Percentiles rank a stretch among this genome's conserved stretches.
Evolutionary conservation across 2,797 vertebrate species (phyloP).

Genomic region (Pantherophis vulpinus): DNA sequence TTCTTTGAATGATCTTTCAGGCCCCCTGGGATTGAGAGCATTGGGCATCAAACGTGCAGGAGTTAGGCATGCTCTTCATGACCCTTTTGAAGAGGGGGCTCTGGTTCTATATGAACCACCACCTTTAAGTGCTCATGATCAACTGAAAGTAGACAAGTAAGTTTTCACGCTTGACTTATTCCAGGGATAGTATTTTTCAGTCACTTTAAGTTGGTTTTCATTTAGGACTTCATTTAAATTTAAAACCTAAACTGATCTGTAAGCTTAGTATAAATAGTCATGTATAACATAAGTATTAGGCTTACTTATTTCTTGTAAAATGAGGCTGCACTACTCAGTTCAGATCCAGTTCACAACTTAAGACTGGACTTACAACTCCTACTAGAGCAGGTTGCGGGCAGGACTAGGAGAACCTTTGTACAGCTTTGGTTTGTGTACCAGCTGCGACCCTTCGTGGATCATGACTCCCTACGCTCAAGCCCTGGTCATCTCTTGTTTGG

Average conservation of each 20-base stretch:
- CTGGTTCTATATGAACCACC: conserved; percentile 91
- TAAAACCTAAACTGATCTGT: neutral
- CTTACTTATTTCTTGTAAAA: neutral
- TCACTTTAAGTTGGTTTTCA: conserved; percentile 23
- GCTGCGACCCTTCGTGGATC: neutral
- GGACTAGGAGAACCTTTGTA: neutral
- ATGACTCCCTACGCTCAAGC: neutral
- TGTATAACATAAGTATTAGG: neutral
- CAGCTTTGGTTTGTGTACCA: neutral
- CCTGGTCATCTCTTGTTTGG: neutral
- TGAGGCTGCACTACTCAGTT: no score
- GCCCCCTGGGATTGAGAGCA: conserved; percentile 81
- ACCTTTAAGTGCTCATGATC: conserved; percentile 81
- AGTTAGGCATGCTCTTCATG: conserved; percentile 88
- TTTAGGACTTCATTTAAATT: conserved; percentile 1
- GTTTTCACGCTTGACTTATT: conserved; percentile 55
- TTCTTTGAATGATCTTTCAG: conserved; percentile 70
- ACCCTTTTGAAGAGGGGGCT: conserved; percentile 90
- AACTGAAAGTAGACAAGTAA: conserved; percentile 94
- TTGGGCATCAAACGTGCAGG: conserved; percentile 89
- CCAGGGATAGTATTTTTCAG: neutral
- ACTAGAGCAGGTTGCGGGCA: neutral
- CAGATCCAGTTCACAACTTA: neutral
- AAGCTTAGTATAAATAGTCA: neutral
- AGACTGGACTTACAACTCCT: neutral